Percentiles rank a stretch among this genome's conserved stretches.
These are phyloP conservation scores for Yoshiicerus persimilis DNA, from an alignment of 1,140 invertebrate genomes.

Conservation along the genomic window DNA sequence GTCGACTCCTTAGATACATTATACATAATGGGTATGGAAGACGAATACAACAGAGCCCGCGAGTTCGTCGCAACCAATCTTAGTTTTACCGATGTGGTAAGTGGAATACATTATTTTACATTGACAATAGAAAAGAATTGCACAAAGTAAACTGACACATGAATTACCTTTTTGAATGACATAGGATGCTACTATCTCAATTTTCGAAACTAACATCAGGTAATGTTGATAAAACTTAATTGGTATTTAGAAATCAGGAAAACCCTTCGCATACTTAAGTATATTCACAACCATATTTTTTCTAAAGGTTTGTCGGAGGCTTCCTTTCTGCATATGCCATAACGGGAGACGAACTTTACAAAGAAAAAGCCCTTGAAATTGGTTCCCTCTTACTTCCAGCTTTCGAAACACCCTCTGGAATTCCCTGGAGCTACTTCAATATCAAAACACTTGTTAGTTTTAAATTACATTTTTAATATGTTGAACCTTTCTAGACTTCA, in stretches of 20 bases:
- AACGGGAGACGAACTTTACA: constrained; percentile 57
- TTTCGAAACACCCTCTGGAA: constrained; percentile 95
- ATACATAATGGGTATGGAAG: constrained; percentile 59
- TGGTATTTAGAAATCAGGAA: too few relatives aligned
- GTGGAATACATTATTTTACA: constrained; percentile 50
- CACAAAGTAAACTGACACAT: background rate
- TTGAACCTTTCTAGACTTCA: background rate
- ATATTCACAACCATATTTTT: background rate
- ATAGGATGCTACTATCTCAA: constrained; percentile 85
- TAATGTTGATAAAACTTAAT: background rate
- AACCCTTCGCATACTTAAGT: background rate
- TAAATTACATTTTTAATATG: background rate
- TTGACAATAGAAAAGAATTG: background rate
- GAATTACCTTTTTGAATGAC: background rate
- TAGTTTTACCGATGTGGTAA: constrained; percentile 74
- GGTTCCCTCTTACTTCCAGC: constrained; percentile 93
- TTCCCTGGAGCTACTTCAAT: constrained; percentile 90
- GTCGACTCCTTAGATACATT: constrained; percentile 62
- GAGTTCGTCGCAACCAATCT: constrained; percentile 90
- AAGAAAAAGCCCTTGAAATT: constrained; percentile 64
- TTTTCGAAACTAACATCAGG: constrained; percentile 97
- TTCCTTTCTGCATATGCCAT: constrained; percentile 59
- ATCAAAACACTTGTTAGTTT: constrained; percentile 58
- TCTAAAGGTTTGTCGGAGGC: constrained; percentile 65
- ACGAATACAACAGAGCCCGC: constrained; percentile 66